Evolutionary conservation across 2,113 vertebrate species (phyloP), one percentile per base, ranked within the genome.

Genomic region (Bagarius yarrelli): DNA sequence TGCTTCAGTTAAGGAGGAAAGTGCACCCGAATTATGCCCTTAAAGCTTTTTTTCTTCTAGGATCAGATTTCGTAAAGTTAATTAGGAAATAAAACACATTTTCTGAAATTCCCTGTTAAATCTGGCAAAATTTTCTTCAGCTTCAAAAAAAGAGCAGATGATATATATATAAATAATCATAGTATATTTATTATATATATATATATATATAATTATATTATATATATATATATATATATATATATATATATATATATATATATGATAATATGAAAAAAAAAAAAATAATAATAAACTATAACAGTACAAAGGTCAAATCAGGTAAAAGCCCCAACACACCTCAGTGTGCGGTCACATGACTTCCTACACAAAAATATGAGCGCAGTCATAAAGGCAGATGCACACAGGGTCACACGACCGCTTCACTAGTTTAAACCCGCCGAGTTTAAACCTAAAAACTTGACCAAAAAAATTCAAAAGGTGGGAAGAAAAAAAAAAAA

Each of bases 281-380:
- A n/a, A n/a, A n/a, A n/a, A n/a, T n/a, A n/a, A n/a, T n/a, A 71
- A 52, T 52, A 30, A 21, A 55, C 0, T 55, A 40, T 16, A 36
- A 34, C 14, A 76, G 67, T 72, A 78, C 86, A 83, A 88, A 88
- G 87, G 81, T 88, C 80, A 47, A 6, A 12, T 23, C 52, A 63
- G 32, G 50, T 78, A 36, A 36, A 32, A 23, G 19, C 16, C 53
- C 27, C 11, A 63, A 79, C 74, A 85, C 78, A 57, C 66, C 67
- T 60, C 15, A 71, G 15, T 47, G 2, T 74, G 21, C 27, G 16
- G 56, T 83, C 87, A 87, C 80, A 83, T 88, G 84, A 88, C 55
- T 0, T 55, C 30, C 50, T 1, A 56, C 76, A 74, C 30, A 55
- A 57, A 71, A 55, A 80, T 72, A 69, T 44, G 63, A 55, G 14